Evolutionary conservation across 1,140 invertebrate species (phyloP).

Genomic region (Papilio dardanus): DNA sequence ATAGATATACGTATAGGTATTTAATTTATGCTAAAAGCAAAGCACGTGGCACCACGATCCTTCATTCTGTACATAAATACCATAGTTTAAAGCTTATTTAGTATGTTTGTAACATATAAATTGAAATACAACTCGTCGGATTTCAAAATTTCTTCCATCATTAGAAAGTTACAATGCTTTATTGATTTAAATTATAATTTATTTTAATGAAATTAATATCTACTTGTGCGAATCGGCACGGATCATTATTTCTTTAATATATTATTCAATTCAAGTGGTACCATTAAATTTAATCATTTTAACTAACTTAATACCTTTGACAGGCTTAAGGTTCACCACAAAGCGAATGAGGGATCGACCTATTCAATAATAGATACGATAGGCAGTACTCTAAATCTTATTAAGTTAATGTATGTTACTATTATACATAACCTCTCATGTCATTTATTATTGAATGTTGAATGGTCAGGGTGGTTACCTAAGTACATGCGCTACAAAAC

Average conservation of each 20-base stretch:
- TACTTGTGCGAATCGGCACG: not conserved
- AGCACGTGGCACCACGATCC: too few relatives aligned
- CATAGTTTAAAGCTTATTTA: too few relatives aligned
- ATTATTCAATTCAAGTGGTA: not conserved
- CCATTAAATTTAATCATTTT: slow-evolving; percentile 1
- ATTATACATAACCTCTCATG: not conserved
- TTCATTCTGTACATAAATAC: too few relatives aligned
- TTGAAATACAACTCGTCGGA: too few relatives aligned
- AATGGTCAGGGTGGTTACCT: too few relatives aligned
- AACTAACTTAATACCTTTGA: slow-evolving; percentile 6
- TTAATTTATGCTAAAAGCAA: too few relatives aligned
- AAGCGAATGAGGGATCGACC: not conserved
- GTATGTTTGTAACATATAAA: too few relatives aligned
- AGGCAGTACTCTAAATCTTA: not conserved
- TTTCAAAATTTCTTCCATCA: too few relatives aligned
- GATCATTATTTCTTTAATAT: not conserved
- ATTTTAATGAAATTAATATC: not conserved
- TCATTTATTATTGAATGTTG: not conserved
- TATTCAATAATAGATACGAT: not conserved
- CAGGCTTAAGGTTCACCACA: not conserved
- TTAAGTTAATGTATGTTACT: not conserved
- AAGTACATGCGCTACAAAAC: too few relatives aligned
- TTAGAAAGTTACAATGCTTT: too few relatives aligned
- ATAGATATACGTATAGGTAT: too few relatives aligned
- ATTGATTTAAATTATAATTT: too few relatives aligned